Percentiles rank a stretch among this genome's conserved stretches.
phyloP scores from a whole-genome alignment of 2,113 vertebrate species.

The Corythaeola cristata region DNA sequence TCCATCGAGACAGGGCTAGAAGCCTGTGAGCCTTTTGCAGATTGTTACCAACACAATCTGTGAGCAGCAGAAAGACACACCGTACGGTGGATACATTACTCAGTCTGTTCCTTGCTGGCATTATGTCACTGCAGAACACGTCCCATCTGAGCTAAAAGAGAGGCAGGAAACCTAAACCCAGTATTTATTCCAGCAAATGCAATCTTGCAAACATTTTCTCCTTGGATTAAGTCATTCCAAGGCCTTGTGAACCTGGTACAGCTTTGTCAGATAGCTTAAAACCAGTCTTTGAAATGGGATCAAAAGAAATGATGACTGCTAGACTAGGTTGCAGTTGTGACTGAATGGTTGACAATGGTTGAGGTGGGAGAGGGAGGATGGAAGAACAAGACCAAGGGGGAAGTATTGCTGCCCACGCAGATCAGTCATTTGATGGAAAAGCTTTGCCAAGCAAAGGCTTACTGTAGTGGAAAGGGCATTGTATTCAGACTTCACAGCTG shows the following conservation, averaged over 20 bases:
- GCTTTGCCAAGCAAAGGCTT: neutral
- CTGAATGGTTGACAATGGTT: neutral
- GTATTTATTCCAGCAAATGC: neutral
- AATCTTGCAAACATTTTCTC: neutral
- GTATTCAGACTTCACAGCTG: neutral
- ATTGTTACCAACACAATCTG: neutral
- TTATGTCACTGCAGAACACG: neutral
- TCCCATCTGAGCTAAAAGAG: neutral
- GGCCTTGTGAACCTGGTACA: neutral
- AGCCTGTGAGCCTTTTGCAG: neutral
- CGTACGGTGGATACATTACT: fast-evolving
- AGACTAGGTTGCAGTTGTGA: neutral
- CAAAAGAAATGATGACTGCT: neutral
- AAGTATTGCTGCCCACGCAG: neutral
- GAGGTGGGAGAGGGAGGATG: neutral
- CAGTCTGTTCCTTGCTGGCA: neutral
- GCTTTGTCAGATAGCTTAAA: neutral
- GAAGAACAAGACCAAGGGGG: neutral
- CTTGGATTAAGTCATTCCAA: neutral
- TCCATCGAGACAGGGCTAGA: neutral
- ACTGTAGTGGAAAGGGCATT: neutral
- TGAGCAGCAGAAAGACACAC: neutral
- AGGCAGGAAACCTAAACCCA: neutral
- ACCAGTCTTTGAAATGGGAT: neutral
- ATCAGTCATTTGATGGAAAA: neutral